Percentiles rank a stretch among this genome's conserved stretches.
phyloP scores from a whole-genome alignment of 2,888 invertebrate species.

The Eurytoma californica region DNA sequence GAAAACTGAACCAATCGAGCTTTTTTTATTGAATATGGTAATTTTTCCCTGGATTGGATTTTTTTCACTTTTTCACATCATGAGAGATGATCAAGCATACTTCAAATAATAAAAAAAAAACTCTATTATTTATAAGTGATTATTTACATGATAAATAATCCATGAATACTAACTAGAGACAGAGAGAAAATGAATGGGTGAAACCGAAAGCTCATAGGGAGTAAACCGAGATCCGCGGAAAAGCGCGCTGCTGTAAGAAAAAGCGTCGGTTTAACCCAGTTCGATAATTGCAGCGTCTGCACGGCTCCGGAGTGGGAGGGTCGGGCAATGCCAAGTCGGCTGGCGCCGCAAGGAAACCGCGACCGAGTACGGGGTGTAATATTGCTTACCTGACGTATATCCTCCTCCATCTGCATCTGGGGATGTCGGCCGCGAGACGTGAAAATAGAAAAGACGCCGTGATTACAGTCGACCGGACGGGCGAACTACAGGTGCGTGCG shows the following conservation, averaged over 20 bases:
- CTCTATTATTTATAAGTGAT: too few relatives aligned
- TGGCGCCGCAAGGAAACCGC: neutral
- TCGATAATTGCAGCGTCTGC: conserved; percentile 4
- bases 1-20: too few relatives aligned
- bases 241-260: neutral
- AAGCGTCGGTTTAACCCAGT: conserved; percentile 37
- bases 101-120: too few relatives aligned
- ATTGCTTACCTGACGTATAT: conserved; percentile 60
- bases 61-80: too few relatives aligned
- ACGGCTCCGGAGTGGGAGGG: too few relatives aligned
- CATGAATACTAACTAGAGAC: neutral
- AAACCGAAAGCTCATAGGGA: neutral
- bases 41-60: too few relatives aligned
- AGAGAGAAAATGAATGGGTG: neutral
- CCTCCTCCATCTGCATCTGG: conserved; percentile 58
- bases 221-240: neutral
- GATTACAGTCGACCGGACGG: neutral
- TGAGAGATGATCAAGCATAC: too few relatives aligned
- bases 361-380: neutral
- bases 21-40: too few relatives aligned
- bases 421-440: neutral
- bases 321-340: too few relatives aligned
- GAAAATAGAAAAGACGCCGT: conserved; percentile 30
- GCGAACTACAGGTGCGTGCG: too few relatives aligned
- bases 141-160: too few relatives aligned